Base-by-base conservation (phyloP, 2,113 vertebrate species). In the Entosphenus tridentatus region DNA sequence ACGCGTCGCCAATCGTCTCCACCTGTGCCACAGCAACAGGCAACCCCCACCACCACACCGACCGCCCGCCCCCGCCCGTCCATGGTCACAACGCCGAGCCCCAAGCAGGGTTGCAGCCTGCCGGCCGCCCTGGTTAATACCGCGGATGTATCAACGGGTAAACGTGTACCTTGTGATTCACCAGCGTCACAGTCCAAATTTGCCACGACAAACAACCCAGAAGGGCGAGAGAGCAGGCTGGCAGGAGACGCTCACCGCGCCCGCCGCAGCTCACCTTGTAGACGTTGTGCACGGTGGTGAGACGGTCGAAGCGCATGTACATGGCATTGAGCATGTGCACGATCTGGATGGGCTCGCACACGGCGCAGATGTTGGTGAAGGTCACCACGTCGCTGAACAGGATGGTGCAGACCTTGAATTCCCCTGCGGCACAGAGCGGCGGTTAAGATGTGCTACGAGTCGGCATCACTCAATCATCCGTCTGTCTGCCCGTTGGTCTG, bases 311-410 rank as follows among this genome's bases (percentile, higher is more conserved):
- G 73, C 70, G 83, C 62, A 81, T 86, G 76, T 82, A 85, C 78
- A 81, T 80, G 71, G 73, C 78, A 72, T 84, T 85, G n/a, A 85
- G 78, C 80, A 80, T 84, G 71, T 80, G 79, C 59, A 84, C 82
- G 2, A 75, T 81, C 21, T 81, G 76, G 69, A 83, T 82, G 69
- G 81, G 81, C 71, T 87, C 77, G 21, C 80, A 85, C 71, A 75
- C 80, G 10, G 81, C 83, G 7, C 79, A 83, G 75, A 80, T 85
- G 73, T 78, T 84, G 2, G 81, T 88, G 75, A 87, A 85, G 57
- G 80, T 83, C 56, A 84, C 83, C 57, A 84, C 77, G 2, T 86
- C 82, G 2, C 81, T 85, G 77, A 86, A 83, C 57, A 87, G 76
- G 17, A 83, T 79, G 1, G 78, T 83, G 76, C 83, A 87, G 11